Percentiles rank a stretch among this genome's conserved stretches.
Evolutionary conservation across 2,888 invertebrate species (phyloP).

Genomic region (Agrotis exclamationis): DNA sequence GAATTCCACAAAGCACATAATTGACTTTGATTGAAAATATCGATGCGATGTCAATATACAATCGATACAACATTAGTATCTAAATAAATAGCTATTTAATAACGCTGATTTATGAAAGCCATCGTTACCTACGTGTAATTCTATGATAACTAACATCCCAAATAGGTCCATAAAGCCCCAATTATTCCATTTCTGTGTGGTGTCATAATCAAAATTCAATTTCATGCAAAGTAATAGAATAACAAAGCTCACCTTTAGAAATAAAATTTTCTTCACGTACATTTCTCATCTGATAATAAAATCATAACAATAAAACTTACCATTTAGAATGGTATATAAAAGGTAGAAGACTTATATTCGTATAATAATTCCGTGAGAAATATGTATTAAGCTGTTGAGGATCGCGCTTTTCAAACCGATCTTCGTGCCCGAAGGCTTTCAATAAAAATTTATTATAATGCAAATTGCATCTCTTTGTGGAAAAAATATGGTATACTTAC

Average conservation of each 20-base stretch:
- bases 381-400: constrained; percentile 69
- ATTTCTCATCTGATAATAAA: constrained; percentile 58
- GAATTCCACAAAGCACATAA: too few species aligned
- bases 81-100: too few species aligned
- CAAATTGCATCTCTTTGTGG: constrained; percentile 86
- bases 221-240: constrained; percentile 47
- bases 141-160: not conserved
- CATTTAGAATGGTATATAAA: constrained; percentile 56
- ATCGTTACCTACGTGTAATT: not conserved
- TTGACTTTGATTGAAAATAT: too few species aligned
- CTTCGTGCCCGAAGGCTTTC: constrained; percentile 74
- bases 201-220: constrained; percentile 51
- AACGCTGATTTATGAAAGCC: too few species aligned
- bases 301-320: constrained; percentile 62
- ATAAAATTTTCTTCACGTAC: constrained; percentile 54
- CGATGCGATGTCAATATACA: too few species aligned
- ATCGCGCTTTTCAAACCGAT: constrained; percentile 75
- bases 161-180: not conserved
- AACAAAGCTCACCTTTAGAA: constrained; percentile 25
- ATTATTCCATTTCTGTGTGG: constrained; percentile 22
- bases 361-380: constrained; percentile 55
- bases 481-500: constrained; percentile 74
- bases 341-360: constrained; percentile 28
- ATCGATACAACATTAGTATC: too few species aligned
- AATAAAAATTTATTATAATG: constrained; percentile 88